phyloP scores from a whole-genome alignment of 2,888 invertebrate genomes.

The Willowsia nigromaculata region DNA sequence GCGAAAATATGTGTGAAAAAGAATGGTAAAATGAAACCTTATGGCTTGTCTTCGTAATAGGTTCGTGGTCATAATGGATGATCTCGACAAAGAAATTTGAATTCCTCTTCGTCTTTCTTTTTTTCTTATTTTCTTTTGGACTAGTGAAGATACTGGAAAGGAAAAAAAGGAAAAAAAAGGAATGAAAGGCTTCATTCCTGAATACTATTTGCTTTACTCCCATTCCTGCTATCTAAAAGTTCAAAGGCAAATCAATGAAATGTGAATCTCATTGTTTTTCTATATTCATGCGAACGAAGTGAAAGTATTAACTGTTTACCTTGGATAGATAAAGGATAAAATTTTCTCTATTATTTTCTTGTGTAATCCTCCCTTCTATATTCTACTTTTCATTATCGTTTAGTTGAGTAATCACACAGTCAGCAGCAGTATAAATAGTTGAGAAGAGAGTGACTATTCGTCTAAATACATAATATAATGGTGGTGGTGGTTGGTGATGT shows the following conservation, averaged over 20 bases:
- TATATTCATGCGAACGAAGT: not conserved
- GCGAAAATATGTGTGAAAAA: conserved; percentile 59
- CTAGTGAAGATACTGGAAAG: not conserved
- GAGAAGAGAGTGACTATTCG: conserved; percentile 2
- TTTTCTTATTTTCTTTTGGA: not conserved
- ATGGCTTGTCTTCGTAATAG: conserved; percentile 53
- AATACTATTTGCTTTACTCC: not conserved
- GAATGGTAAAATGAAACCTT: conserved; percentile 61
- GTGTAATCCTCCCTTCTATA: not conserved
- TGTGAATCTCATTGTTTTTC: conserved; percentile 21
- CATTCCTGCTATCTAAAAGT: not conserved
- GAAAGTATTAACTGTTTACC: not conserved
- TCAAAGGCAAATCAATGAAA: conserved; percentile 18
- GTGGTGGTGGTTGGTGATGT: not conserved
- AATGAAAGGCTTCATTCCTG: not conserved
- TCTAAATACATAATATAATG: not conserved
- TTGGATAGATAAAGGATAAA: not conserved
- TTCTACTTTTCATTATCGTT: not conserved
- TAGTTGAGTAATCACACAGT: conserved; percentile 32
- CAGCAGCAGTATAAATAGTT: conserved; percentile 1
- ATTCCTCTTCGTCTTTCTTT: conserved; percentile 32
- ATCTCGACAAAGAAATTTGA: conserved; percentile 60
- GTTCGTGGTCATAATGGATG: conserved; percentile 60
- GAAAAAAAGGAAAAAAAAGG: not conserved
- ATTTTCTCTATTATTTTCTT: not conserved